Conservation (phyloP, 2,113 vertebrate genomes). For the Barbus barbus region DNA sequence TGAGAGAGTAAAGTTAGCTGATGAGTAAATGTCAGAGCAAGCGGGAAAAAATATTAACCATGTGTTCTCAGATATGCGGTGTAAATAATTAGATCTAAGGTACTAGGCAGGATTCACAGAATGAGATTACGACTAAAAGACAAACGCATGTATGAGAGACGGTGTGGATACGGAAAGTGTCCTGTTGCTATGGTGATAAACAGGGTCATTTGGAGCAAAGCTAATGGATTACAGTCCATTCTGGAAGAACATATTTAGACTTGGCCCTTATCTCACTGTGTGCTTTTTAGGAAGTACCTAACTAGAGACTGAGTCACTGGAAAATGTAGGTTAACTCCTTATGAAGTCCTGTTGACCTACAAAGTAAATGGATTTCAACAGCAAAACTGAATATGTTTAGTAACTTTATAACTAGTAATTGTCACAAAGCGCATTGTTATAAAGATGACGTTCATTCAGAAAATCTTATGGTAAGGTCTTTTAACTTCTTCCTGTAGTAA, state of each 20-base stretch:
- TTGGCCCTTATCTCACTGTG: constrained; percentile 13
- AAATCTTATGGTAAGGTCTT: not conserved
- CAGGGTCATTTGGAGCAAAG: constrained; percentile 42
- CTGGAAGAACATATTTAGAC: constrained; percentile 49
- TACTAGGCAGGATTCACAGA: not conserved
- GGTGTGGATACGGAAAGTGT: constrained; percentile 1
- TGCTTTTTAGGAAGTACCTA: constrained; percentile 23
- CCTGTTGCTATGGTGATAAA: constrained; percentile 39
- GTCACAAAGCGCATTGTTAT: not conserved
- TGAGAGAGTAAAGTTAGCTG: not conserved
- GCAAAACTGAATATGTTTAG: not conserved
- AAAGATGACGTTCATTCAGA: not conserved
- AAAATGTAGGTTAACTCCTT: not conserved
- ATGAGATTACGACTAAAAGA: constrained; percentile 5
- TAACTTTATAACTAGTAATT: not conserved
- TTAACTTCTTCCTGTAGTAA: not conserved
- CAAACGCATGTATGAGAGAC: constrained; percentile 22
- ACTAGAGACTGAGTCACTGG: not conserved
- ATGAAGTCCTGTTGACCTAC: not conserved
- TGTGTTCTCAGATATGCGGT: not conserved
- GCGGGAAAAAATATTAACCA: not conserved
- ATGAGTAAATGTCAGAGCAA: constrained; percentile 11
- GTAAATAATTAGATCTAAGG: not conserved
- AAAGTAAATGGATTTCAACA: not conserved
- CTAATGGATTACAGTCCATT: constrained; percentile 53